Evolutionary conservation across 2,797 vertebrate genomes (phyloP).

Genomic region (Helicolenus hilgendorfi): DNA sequence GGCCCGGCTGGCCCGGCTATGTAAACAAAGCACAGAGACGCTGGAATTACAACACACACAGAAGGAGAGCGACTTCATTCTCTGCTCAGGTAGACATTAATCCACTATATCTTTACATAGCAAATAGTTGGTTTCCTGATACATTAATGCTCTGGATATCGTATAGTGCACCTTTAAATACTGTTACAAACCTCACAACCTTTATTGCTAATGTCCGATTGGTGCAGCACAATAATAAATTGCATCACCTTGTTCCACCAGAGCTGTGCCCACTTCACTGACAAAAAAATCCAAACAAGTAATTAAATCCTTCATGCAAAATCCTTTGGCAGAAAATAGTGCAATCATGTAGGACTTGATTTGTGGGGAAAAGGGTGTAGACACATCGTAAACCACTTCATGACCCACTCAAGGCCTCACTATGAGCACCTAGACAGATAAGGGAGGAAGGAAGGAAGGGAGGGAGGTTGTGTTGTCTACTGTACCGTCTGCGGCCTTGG

Average conservation of each 20-base stretch:
- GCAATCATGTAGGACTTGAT: neutral
- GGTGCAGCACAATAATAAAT: neutral
- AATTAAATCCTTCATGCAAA: neutral
- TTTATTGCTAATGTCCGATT: neutral
- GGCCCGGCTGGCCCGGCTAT: too few relatives aligned
- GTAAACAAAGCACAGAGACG: too few relatives aligned
- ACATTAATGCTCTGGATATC: too few relatives aligned
- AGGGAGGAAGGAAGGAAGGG: conserved; percentile 31
- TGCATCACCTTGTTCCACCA: neutral
- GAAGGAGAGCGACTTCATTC: too few relatives aligned
- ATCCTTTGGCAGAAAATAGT: neutral
- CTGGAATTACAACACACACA: too few relatives aligned
- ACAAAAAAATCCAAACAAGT: neutral
- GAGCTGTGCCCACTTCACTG: neutral
- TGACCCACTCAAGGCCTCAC: neutral
- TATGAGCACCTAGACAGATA: neutral
- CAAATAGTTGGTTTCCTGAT: too few relatives aligned
- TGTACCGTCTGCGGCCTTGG: conserved; percentile 13
- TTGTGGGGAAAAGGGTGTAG: neutral
- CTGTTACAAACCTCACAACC: neutral
- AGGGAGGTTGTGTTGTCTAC: conserved; percentile 27
- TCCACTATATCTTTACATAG: too few relatives aligned
- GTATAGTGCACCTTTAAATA: too few relatives aligned
- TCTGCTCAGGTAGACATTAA: too few relatives aligned
- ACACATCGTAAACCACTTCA: neutral